Conservation (phyloP, 2,888 invertebrate genomes). For the Stenichneumon culpator region DNA sequence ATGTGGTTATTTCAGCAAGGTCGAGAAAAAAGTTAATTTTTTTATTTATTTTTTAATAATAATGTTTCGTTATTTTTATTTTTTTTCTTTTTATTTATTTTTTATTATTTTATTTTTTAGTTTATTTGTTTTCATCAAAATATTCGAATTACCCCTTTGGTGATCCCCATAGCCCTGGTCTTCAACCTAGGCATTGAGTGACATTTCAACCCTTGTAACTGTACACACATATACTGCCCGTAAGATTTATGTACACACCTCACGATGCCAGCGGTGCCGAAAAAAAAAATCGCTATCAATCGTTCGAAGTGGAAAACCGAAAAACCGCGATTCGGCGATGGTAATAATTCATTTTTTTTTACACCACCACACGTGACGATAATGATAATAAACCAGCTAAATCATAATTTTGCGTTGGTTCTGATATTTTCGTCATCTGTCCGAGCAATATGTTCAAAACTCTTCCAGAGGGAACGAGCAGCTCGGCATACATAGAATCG, state of each 20-base stretch:
- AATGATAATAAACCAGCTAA: slow-evolving; percentile 11
- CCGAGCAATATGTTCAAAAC: neutral
- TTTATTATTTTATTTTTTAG: too few relatives aligned
- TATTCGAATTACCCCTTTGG: too few relatives aligned
- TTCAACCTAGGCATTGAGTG: too few relatives aligned
- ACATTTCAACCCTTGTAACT: neutral
- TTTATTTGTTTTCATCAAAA: too few relatives aligned
- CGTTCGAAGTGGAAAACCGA: slow-evolving; percentile 13
- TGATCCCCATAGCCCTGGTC: too few relatives aligned
- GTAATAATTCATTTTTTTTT: slow-evolving; percentile 43
- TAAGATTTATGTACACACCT: slow-evolving; percentile 3
- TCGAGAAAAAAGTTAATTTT: too few relatives aligned
- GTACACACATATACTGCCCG: neutral
- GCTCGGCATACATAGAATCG: neutral
- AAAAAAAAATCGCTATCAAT: slow-evolving; percentile 45
- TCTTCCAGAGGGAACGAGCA: neutral
- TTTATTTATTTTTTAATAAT: too few relatives aligned
- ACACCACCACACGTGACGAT: slow-evolving; percentile 8
- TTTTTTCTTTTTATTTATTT: too few relatives aligned
- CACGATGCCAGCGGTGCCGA: neutral
- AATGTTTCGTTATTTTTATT: too few relatives aligned
- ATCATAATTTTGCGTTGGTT: neutral
- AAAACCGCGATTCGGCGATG: slow-evolving; percentile 11
- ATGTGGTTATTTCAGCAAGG: too few relatives aligned
- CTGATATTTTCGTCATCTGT: neutral